Conservation (phyloP, 2,888 invertebrate genomes). For the Rhagonycha lutea region DNA sequence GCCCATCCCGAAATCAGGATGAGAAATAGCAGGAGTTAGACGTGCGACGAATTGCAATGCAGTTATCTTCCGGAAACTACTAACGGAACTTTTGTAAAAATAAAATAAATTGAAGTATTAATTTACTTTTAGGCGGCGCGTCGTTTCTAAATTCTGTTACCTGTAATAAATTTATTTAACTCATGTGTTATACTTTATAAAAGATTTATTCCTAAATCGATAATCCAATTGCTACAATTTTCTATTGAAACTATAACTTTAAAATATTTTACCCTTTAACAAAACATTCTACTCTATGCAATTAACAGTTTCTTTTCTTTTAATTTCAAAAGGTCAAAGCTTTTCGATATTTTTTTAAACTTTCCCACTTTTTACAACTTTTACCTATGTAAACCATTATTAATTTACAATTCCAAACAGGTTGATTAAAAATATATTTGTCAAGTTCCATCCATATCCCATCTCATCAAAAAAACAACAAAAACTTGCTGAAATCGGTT, state of each 20-base stretch:
- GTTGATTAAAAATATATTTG: background rate
- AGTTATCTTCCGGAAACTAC: constrained; percentile 25
- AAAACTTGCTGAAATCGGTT: background rate
- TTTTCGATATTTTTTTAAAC: background rate
- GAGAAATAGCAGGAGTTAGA: constrained; percentile 34
- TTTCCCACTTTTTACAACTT: background rate
- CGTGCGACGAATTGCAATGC: constrained; percentile 32
- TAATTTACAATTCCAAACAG: background rate
- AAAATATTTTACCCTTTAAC: background rate
- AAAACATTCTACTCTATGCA: background rate
- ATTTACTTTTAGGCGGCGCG: constrained; percentile 12
- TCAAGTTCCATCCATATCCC: background rate
- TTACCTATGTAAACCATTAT: background rate
- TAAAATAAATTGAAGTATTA: constrained; percentile 21
- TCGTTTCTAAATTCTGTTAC: background rate
- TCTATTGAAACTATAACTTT: background rate
- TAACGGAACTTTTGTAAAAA: constrained; percentile 21
- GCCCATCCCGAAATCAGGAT: constrained; percentile 36
- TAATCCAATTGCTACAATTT: background rate
- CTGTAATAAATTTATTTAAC: background rate
- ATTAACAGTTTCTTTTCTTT: background rate
- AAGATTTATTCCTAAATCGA: background rate
- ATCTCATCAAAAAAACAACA: background rate
- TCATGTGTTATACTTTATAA: background rate
- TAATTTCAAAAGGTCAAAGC: background rate